Base-by-base conservation (phyloP, 2,113 vertebrate genomes). In the Machaerirhynchus nigripectus region DNA sequence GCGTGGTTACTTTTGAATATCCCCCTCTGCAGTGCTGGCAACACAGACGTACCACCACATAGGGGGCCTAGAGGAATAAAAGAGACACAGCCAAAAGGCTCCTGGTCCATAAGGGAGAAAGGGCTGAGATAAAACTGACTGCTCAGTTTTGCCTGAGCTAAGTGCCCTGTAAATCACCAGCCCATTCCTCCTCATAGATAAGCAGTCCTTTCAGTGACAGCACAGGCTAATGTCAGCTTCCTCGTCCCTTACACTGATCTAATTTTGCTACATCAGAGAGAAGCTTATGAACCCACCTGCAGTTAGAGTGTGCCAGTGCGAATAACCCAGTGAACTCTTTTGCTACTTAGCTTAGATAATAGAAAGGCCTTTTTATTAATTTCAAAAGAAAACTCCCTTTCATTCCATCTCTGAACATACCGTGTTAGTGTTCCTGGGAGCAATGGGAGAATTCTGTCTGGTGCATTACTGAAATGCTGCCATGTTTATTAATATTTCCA, bases 401-500 rank as follows among this genome's bases (percentile, higher is more conserved):
- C 23, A 39, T 73, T 65, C 42, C 7, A 8, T 40, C 63, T 74
- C 50, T 39, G 64, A 89, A 69, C 1, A 0, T 68, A 31, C 28
- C 0, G 0, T 68, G 42, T 56, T 68, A 74, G 23, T 65, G 30
- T 71, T 95, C 69, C 65, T 81, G 68, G 63, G 44, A 88, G 40
- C 3, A 7, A 68, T 23, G 27, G 31, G 73, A 92, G 71, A 33
- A 68, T 89, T 80, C 89, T 93, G 40, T 37, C 65, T 46, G 21
- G 15, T 96, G 42, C 47, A 13, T 84, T 88, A 90, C 52, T 77
- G 67, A 93, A 94, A 92, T 4, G 3, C 39, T 86, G 76, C 81
- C 35, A 19, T 47, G 52, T 73, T 95, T 91, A 89, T 82, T 88
- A 95, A 80, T 91, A 90, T 91, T 95, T 93, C 73, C 68, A 91